phyloP scores from a whole-genome alignment of 1,140 invertebrate species.

The Drosophila quadrilineata region DNA sequence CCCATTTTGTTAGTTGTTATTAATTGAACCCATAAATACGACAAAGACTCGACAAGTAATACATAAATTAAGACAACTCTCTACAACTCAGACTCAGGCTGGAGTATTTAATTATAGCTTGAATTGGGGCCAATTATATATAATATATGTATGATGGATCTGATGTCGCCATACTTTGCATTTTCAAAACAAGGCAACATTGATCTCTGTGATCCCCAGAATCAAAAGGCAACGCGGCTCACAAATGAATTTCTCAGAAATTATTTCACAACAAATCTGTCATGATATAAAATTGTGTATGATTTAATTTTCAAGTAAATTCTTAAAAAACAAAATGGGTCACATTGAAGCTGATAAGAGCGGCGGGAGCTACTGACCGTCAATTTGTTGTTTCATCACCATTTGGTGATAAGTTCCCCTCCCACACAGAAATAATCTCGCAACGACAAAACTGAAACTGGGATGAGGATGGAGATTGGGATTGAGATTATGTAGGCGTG shows the following conservation, averaged over 20 bases:
- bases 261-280: background rate
- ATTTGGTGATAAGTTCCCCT: conserved; percentile 25
- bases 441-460: conserved; percentile 4
- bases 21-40: conserved; percentile 44
- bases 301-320: background rate
- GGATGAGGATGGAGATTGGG: too few species aligned
- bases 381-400: conserved; percentile 2
- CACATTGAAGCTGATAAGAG: conserved; percentile 4
- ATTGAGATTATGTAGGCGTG: conserved; percentile 9
- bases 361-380: conserved; percentile 3
- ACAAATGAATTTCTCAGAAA: background rate
- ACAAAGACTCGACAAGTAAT: too few species aligned
- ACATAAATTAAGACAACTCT: conserved; percentile 14
- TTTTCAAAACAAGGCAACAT: conserved; percentile 38
- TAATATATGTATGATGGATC: conserved; percentile 20
- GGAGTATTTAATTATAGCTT: conserved; percentile 42
- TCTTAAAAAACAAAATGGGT: background rate
- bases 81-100: background rate
- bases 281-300: background rate
- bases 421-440: conserved; percentile 14
- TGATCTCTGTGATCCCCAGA: conserved; percentile 41
- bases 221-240: conserved; percentile 26
- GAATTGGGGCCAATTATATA: conserved; percentile 21
- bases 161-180: conserved; percentile 12
- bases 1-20: conserved; percentile 31